Percentiles rank a stretch among this genome's conserved stretches.
phyloP scores from a whole-genome alignment of 2,113 vertebrate genomes.

The Cyprinodon brontotheroides region DNA sequence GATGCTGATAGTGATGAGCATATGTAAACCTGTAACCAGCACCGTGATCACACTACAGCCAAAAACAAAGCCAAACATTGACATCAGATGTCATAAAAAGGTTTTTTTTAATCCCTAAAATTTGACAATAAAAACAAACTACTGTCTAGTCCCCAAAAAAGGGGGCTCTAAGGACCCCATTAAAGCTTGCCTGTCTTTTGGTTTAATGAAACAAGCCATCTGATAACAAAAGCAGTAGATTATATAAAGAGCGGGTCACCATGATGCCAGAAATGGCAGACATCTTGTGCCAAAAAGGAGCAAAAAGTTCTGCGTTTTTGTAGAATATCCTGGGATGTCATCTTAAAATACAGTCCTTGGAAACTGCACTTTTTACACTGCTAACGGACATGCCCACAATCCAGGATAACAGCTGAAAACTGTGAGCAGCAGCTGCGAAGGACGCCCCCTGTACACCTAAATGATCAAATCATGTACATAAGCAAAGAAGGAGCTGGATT shows the following conservation, averaged over 20 bases:
- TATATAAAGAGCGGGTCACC: slow-evolving; percentile 32
- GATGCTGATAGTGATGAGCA: not conserved
- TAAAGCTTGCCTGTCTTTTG: slow-evolving; percentile 32
- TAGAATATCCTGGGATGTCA: slow-evolving; percentile 1
- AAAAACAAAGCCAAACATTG: slow-evolving; percentile 24
- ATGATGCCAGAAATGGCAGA: not conserved
- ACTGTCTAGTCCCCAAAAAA: slow-evolving; percentile 15
- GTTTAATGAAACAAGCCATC: slow-evolving; percentile 32
- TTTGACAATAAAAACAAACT: slow-evolving; percentile 41
- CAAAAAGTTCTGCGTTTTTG: slow-evolving; percentile 6
- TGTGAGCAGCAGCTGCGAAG: not conserved
- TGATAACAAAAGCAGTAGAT: slow-evolving; percentile 25
- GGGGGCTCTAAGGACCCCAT: slow-evolving; percentile 21
- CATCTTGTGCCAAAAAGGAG: not conserved
- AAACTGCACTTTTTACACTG: slow-evolving; percentile 14
- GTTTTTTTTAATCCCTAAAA: slow-evolving; percentile 1
- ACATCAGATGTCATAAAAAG: slow-evolving; percentile 39
- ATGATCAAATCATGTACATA: slow-evolving; percentile 23
- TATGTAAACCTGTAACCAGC: not conserved
- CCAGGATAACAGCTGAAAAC: slow-evolving; percentile 16
- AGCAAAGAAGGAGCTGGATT: slow-evolving; percentile 13
- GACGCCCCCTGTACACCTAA: slow-evolving; percentile 17
- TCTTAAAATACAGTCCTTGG: slow-evolving; percentile 13
- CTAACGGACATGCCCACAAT: slow-evolving; percentile 29
- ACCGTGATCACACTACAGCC: not conserved